A percentile compares a stretch with the other conserved stretches of the same genome.
phyloP scores from a whole-genome alignment of 2,888 invertebrate species.

The Falcaria lacertinaria region DNA sequence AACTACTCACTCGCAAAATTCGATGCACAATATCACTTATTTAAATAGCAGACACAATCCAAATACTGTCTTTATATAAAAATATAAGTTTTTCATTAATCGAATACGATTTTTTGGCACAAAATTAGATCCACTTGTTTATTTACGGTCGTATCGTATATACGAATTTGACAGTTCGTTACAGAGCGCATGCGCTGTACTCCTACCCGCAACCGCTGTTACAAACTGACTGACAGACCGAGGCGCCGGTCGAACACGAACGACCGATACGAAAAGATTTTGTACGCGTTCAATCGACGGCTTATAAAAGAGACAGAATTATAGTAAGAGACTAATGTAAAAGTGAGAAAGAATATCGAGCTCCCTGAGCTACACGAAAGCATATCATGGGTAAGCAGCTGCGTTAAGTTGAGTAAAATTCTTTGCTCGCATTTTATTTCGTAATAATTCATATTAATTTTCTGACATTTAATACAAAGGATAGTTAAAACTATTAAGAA shows the following conservation, averaged over 20 bases:
- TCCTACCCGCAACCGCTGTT: slow-evolving; percentile 42
- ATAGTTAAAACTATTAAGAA: too few species aligned
- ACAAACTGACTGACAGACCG: slow-evolving; percentile 48
- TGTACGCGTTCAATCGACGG: slow-evolving; percentile 8
- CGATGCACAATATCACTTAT: slow-evolving; percentile 52
- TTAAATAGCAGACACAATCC: slow-evolving; percentile 15
- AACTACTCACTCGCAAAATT: slow-evolving; percentile 62
- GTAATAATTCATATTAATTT: slow-evolving; percentile 14
- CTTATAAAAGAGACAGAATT: slow-evolving; percentile 10
- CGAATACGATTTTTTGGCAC: slow-evolving; percentile 38
- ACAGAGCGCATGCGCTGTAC: slow-evolving; percentile 58
- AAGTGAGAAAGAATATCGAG: slow-evolving; percentile 17
- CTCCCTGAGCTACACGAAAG: slow-evolving; percentile 14
- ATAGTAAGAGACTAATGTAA: slow-evolving; percentile 12
- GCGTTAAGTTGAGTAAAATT: slow-evolving; percentile 6
- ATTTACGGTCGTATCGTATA: slow-evolving; percentile 68
- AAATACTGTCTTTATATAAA: slow-evolving; percentile 14
- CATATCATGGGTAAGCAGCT: slow-evolving; percentile 15
- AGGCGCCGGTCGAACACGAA: slow-evolving; percentile 29
- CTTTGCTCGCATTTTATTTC: slow-evolving; percentile 14
- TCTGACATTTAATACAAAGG: too few species aligned
- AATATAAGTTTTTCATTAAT: slow-evolving; percentile 13
- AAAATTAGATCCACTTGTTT: slow-evolving; percentile 60
- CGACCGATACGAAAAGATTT: slow-evolving; percentile 11
- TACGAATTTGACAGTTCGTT: slow-evolving; percentile 56